Conservation (phyloP, 2,888 invertebrate genomes). For the Empis livida region DNA sequence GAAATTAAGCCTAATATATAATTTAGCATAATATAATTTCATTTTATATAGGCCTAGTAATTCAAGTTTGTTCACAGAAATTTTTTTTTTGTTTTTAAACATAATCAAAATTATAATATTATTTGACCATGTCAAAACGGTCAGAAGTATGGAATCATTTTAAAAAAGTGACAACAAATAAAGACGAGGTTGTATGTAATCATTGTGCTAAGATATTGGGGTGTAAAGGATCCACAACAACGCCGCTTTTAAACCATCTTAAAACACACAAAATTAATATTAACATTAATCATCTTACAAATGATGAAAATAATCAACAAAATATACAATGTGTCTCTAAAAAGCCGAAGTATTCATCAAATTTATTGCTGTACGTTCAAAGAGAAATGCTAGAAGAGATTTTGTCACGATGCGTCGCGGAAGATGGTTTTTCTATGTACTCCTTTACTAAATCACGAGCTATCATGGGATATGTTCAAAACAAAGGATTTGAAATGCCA, state of each 20-base stretch:
- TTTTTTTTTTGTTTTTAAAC: too few relatives aligned
- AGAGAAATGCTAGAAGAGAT: not conserved
- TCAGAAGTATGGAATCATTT: constrained; percentile 1
- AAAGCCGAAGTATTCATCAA: not conserved
- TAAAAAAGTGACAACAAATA: not conserved
- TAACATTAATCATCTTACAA: too few relatives aligned
- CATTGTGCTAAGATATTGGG: not conserved
- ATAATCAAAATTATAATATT: too few relatives aligned
- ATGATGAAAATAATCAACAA: not conserved
- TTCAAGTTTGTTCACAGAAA: too few relatives aligned
- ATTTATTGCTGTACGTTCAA: not conserved
- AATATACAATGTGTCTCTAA: not conserved
- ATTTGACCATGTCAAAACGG: not conserved
- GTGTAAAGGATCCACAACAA: not conserved
- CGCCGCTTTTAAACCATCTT: not conserved
- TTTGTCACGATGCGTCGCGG: constrained; percentile 1
- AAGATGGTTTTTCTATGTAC: not conserved
- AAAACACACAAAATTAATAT: not conserved
- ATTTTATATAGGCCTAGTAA: too few relatives aligned
- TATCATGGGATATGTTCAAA: not conserved
- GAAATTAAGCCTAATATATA: too few relatives aligned
- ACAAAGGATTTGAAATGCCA: not conserved
- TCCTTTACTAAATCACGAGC: not conserved
- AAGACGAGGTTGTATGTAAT: not conserved
- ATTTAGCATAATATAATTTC: too few relatives aligned